Conservation (phyloP, 2,888 invertebrate genomes). For the Ecliptopera silaceata region DNA sequence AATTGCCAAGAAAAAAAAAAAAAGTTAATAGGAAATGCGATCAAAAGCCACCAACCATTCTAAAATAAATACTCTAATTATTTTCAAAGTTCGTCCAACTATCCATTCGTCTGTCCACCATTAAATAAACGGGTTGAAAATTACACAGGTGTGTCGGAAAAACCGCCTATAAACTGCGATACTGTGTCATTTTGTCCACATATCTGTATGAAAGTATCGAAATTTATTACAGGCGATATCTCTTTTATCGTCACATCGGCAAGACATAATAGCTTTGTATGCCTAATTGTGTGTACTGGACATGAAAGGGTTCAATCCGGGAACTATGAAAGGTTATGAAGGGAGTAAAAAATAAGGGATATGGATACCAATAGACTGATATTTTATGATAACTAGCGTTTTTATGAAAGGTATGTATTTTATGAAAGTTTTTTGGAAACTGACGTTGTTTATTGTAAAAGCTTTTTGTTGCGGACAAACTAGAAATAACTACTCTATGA, state of each 20-base stretch:
- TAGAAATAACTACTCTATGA: no score
- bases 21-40: no score
- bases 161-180: constrained; percentile 29
- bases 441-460: no score
- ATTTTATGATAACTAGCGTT: constrained; percentile 7
- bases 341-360: constrained; percentile 12
- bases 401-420: background rate
- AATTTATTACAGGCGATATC: constrained; percentile 26
- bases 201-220: constrained; percentile 29
- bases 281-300: constrained; percentile 17
- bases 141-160: constrained; percentile 34
- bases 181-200: constrained; percentile 24
- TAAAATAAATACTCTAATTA: background rate
- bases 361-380: background rate
- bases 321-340: constrained; percentile 14
- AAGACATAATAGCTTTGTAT: constrained; percentile 15
- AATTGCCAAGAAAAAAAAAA: no score
- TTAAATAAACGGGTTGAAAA: constrained; percentile 26
- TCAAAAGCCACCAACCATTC: background rate
- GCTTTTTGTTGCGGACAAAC: no score
- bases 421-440: no score
- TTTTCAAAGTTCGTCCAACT: constrained; percentile 9
- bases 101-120: constrained; percentile 2
- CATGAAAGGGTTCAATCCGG: constrained; percentile 11
- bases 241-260: constrained; percentile 22